Percentiles rank a stretch among this genome's conserved stretches.
Evolutionary conservation across 2,888 invertebrate species (phyloP).

Genomic region (Caenorhabditis zanzibari): DNA sequence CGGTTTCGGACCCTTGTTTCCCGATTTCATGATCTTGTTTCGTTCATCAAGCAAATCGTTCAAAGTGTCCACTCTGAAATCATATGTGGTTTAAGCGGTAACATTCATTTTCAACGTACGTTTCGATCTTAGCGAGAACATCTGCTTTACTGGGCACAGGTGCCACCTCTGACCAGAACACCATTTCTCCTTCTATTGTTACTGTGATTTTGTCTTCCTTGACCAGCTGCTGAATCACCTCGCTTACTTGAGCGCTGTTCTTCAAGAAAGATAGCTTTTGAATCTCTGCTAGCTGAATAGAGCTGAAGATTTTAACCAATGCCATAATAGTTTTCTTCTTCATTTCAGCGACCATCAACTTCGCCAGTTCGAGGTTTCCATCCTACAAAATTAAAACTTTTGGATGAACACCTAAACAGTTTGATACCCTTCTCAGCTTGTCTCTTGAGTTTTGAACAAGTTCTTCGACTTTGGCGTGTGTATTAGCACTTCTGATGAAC

Average conservation of each 20-base stretch:
- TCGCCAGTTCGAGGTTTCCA: slow-evolving; percentile 62
- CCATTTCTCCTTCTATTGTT: slow-evolving; percentile 34
- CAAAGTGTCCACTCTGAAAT: slow-evolving; percentile 55
- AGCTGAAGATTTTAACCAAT: slow-evolving; percentile 62
- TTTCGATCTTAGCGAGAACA: slow-evolving; percentile 26
- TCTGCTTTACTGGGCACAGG: slow-evolving; percentile 34
- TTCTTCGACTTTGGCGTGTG: slow-evolving; percentile 36
- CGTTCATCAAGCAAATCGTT: slow-evolving; percentile 31
- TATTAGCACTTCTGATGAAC: slow-evolving; percentile 40
- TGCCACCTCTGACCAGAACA: slow-evolving; percentile 47
- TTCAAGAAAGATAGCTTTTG: slow-evolving; percentile 28
- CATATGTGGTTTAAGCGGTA: background rate
- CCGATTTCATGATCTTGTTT: slow-evolving; percentile 18
- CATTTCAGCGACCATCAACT: slow-evolving; percentile 53
- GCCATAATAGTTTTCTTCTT: slow-evolving; percentile 63
- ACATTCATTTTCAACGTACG: slow-evolving; percentile 14
- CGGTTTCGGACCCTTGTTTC: slow-evolving; percentile 19
- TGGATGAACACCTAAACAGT: background rate
- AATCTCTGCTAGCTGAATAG: slow-evolving; percentile 42
- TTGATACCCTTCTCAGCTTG: slow-evolving; percentile 30
- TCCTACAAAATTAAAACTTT: slow-evolving; percentile 39
- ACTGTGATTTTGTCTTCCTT: slow-evolving; percentile 44
- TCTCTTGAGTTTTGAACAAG: slow-evolving; percentile 15
- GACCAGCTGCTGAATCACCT: slow-evolving; percentile 38
- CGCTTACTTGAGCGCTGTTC: slow-evolving; percentile 3